phyloP scores from a whole-genome alignment of 2,797 vertebrate species.

The Chiropotes sagulatus region DNA sequence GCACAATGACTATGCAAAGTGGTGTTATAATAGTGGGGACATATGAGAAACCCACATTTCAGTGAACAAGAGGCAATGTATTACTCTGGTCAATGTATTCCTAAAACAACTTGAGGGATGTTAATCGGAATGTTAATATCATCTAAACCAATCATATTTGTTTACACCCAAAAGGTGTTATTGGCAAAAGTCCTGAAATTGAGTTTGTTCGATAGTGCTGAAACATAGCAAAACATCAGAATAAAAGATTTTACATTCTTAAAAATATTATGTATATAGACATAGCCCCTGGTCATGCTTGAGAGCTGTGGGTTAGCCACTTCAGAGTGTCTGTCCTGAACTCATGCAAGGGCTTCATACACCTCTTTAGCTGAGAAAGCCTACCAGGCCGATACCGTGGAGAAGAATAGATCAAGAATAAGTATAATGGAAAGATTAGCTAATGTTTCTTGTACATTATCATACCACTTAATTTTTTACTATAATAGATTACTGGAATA shows the following conservation, averaged over 20 bases:
- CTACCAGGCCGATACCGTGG: background rate
- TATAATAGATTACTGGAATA: slow-evolving; percentile 5
- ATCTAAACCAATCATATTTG: background rate
- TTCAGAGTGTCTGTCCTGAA: background rate
- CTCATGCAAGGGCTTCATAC: background rate
- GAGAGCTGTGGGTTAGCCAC: background rate
- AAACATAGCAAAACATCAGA: background rate
- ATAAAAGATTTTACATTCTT: background rate
- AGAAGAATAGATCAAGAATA: background rate
- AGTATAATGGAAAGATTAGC: background rate
- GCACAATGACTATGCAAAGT: background rate
- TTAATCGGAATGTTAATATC: background rate
- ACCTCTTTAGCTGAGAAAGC: background rate
- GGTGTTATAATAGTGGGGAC: background rate
- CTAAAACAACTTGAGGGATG: background rate
- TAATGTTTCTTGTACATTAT: background rate
- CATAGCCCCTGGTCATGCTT: background rate
- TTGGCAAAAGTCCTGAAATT: background rate
- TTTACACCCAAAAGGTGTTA: background rate
- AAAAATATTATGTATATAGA: background rate
- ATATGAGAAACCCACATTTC: background rate
- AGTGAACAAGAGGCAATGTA: background rate
- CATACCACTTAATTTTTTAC: background rate
- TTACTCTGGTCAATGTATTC: background rate
- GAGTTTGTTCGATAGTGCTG: background rate